Conservation (phyloP, 2,113 vertebrate genomes). For the Genyomyrus donnyi region DNA sequence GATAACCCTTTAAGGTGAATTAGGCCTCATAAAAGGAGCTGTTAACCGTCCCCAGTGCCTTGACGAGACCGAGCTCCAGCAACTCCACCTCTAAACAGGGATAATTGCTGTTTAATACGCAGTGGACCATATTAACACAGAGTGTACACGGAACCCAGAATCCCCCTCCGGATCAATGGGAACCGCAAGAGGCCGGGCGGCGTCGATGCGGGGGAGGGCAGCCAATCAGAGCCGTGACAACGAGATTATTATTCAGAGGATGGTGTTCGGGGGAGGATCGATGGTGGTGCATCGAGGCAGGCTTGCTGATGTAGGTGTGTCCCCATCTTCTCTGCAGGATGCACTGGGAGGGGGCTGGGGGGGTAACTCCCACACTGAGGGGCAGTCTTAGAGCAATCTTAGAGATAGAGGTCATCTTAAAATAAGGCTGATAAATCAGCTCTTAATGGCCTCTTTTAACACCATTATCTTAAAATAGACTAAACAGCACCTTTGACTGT, state of each 20-base stretch:
- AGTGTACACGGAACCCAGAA: constrained; percentile 34
- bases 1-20: constrained; percentile 36
- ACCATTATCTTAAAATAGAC: not conserved
- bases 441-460: not conserved
- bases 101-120: constrained; percentile 42
- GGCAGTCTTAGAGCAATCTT: not conserved
- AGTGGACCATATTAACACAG: constrained; percentile 37
- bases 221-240: not conserved
- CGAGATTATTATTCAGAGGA: constrained; percentile 6
- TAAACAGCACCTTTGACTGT: not conserved
- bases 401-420: not conserved
- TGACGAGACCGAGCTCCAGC: not conserved
- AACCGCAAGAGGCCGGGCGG: constrained; percentile 10
- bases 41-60: not conserved
- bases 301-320: not conserved
- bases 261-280: not conserved
- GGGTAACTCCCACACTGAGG: not conserved
- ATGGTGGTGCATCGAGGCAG: not conserved
- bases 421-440: not conserved
- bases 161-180: constrained; percentile 30
- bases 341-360: not conserved
- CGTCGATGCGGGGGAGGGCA: constrained; percentile 22
- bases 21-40: not conserved
- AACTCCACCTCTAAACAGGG: not conserved
- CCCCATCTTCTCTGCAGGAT: not conserved